Base-by-base conservation (phyloP, 2,888 invertebrate genomes). In the Neria commutata region DNA sequence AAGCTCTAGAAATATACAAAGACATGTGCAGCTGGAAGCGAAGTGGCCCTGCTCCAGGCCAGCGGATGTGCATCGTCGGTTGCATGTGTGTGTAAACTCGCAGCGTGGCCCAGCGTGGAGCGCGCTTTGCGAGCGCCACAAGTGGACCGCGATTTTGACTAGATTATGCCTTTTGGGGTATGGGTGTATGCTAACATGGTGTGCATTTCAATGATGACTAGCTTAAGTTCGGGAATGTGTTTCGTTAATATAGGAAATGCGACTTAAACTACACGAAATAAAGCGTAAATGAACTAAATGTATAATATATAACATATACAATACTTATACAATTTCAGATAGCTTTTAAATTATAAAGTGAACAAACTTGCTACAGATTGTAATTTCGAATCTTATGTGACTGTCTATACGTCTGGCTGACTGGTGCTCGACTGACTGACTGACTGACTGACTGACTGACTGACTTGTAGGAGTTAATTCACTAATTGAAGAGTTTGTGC, bases 401-500 rank as follows among this genome's bases (percentile, higher is more conserved):
- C n/a, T n/a, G n/a, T n/a, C n/a, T n/a, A n/a, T n/a, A n/a, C n/a
- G n/a, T n/a, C n/a, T n/a, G n/a, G n/a, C n/a, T n/a, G n/a, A n/a
- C n/a, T n/a, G n/a, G n/a, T n/a, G n/a, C n/a, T n/a, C n/a, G n/a
- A n/a, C n/a, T n/a, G n/a, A n/a, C n/a, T n/a, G n/a, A n/a, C n/a
- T n/a, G n/a, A n/a, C n/a, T n/a, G n/a, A n/a, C n/a, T n/a, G n/a
- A n/a, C n/a, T n/a, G n/a, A n/a, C n/a, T n/a, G n/a, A n/a, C n/a
- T n/a, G n/a, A n/a, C n/a, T n/a, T n/a, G n/a, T n/a, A n/a, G n/a
- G n/a, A n/a, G 73, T 75, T 74, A 74, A 74, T 71, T 75, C 67
- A 65, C 72, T 77, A 74, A 69, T 48, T 62, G 62, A 68, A 69
- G 67, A 66, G 72, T 70, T 70, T 71, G 72, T 63, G 67, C 67